Conservation (phyloP, 2,113 vertebrate species). For the Rhinoderma darwinii region DNA sequence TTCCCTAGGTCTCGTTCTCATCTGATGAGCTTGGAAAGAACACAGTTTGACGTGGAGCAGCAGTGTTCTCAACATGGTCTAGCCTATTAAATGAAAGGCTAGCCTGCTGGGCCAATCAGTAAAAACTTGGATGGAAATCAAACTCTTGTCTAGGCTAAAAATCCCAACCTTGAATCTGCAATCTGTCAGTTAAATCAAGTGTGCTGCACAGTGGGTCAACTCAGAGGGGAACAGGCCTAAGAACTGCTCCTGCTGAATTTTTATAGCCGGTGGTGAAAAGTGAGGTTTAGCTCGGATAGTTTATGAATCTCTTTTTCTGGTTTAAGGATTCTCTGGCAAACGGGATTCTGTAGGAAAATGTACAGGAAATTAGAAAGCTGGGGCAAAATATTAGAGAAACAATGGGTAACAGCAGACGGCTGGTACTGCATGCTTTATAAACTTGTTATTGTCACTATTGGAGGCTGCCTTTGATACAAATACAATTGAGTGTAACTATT, state of each 20-base stretch:
- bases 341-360: conserved; percentile 65
- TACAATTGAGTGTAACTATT: not conserved
- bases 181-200: conserved; percentile 66
- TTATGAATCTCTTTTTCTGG: conserved; percentile 52
- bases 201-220: conserved; percentile 60
- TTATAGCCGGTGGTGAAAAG: conserved; percentile 61
- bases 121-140: conserved; percentile 64
- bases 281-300: conserved; percentile 49
- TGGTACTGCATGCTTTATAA: conserved; percentile 55
- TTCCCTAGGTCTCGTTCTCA: conserved; percentile 34
- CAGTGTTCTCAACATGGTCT: conserved; percentile 62
- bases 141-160: conserved; percentile 64
- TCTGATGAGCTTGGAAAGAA: conserved; percentile 54
- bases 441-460: conserved; percentile 66
- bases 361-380: conserved; percentile 23
- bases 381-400: conserved; percentile 51
- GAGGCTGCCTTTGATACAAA: conserved; percentile 58
- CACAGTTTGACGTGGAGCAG: conserved; percentile 54
- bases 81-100: conserved; percentile 62
- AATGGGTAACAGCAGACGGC: conserved; percentile 53
- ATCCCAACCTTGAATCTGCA: conserved; percentile 64
- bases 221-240: conserved; percentile 58
- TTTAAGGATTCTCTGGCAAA: conserved; percentile 61
- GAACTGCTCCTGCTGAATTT: conserved; percentile 61
- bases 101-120: conserved; percentile 64